These are phyloP conservation scores for Cotesia typhae DNA, from an alignment of 1,140 invertebrate species.

Conservation along the genomic window DNA sequence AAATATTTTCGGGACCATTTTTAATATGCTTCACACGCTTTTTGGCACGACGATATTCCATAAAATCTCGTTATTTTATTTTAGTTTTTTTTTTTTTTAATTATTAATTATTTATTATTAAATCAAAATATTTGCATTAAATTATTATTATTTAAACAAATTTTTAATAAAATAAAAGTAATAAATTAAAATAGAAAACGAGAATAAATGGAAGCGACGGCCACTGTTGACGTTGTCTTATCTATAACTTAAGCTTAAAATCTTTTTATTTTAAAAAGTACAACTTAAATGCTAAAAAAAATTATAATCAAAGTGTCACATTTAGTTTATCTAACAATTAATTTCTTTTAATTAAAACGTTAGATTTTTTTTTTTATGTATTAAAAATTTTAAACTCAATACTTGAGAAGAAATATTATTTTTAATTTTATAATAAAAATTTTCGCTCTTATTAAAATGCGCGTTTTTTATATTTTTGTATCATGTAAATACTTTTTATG, in stretches of 20 bases:
- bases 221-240: conserved; percentile 34
- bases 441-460: background rate
- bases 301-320: background rate
- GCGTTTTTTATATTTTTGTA: background rate
- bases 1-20: conserved; percentile 64
- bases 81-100: background rate
- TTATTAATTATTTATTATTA: no score
- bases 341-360: background rate
- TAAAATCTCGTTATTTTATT: conserved; percentile 25
- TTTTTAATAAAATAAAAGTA: conserved; percentile 4
- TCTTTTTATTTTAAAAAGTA: conserved; percentile 26
- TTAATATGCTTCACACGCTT: conserved; percentile 58
- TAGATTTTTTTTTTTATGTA: no score
- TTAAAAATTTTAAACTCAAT: no score
- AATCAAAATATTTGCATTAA: background rate
- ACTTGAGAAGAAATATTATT: background rate
- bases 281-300: conserved; percentile 23
- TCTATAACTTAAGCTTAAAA: conserved; percentile 33
- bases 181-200: conserved; percentile 9
- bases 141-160: no score
- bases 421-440: background rate
- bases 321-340: conserved; percentile 19
- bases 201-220: conserved; percentile 34
- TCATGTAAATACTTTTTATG: no score
- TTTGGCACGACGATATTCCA: conserved; percentile 29